Evolutionary conservation across 2,113 vertebrate genomes (phyloP).

Genomic region (Telmatochromis sp.): DNA sequence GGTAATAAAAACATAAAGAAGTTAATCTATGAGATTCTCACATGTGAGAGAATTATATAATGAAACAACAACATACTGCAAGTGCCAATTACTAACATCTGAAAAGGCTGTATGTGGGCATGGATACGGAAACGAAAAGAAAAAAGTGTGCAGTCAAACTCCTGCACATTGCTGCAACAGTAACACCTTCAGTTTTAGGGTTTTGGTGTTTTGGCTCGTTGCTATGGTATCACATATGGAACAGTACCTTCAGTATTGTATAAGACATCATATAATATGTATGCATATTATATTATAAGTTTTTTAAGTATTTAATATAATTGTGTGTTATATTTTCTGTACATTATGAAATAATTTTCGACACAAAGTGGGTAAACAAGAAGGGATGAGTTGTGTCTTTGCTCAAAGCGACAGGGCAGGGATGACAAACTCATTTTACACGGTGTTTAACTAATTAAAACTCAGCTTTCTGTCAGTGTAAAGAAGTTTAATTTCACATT

Average conservation of each 20-base stretch:
- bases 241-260: background rate
- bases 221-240: background rate
- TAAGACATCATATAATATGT: background rate
- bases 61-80: background rate
- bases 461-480: background rate
- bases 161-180: background rate
- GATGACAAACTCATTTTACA: background rate
- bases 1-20: background rate
- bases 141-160: accelerated
- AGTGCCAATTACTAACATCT: background rate
- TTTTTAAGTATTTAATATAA: background rate
- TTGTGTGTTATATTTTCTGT: background rate
- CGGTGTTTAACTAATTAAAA: background rate
- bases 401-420: background rate
- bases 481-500: background rate
- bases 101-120: background rate
- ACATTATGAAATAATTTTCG: background rate
- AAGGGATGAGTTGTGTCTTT: background rate
- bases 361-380: background rate
- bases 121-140: background rate
- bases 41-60: background rate
- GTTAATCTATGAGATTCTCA: background rate
- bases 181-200: background rate
- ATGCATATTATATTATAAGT: background rate
- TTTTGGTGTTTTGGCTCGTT: background rate